Evolutionary conservation across 2,797 vertebrate genomes (phyloP), one percentile per base, ranked within the genome.

Genomic region (Leucoraja ocellata): DNA sequence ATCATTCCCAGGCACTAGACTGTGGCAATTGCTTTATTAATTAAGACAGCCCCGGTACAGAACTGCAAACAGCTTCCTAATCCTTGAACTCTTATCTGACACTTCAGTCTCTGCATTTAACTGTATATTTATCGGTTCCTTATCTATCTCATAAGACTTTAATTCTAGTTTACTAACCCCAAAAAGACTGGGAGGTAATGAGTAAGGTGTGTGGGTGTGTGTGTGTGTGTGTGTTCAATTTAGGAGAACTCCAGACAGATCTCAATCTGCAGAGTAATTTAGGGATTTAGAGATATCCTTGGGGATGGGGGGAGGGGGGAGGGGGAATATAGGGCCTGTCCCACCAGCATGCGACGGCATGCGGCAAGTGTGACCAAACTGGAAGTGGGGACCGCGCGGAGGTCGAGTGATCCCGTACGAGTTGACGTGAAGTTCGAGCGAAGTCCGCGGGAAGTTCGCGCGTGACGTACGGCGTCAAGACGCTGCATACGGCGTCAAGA

Each of bases 61-160:
- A 58, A 13, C 21, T 28, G 14, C 23, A 71, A 71, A 71, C 46
- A 54, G 39, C 4, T 71, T 73, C 46, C 39, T 74, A 92, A 74
- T 92, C 71, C 71, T 92, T 76, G 58, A 92, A 92, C 39, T 54
- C 68, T 92, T 92, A 74, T 92, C 90, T 92, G 90, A 92, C 73
- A 39, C 23, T 92, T 28, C 1, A 46, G 88, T 73, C 36, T 86
- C 39, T 73, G 68, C 68, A 91, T 18, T 63, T 73, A 91, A 91
- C 88, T 91, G 88, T 91, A 65, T 73, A 71, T 86, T 91, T 91
- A 91, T 71, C 88, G 23, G 16, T 23, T 65, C 18, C 65, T 91
- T 91, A 91, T 46, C 36, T 92, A 74, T 23, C 65, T 74, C 90
- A 91, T 39, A 91, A 92, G n/a, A 32, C 13, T 88, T 88, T 68